A percentile compares a stretch with the other conserved stretches of the same genome.
phyloP scores from a whole-genome alignment of 2,888 invertebrate species.

The Phortica magna region DNA sequence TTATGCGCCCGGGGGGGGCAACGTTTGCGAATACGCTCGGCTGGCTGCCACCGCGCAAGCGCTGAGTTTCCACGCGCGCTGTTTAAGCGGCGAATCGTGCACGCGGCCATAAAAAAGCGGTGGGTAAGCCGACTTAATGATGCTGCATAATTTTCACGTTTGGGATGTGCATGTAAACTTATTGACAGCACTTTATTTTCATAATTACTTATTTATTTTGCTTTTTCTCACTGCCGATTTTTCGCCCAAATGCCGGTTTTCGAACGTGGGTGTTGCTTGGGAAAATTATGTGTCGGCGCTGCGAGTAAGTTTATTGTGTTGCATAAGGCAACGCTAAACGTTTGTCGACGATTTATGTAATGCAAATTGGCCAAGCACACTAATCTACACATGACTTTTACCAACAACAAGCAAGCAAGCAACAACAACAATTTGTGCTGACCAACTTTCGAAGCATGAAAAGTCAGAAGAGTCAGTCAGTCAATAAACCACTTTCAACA shows the following conservation, averaged over 20 bases:
- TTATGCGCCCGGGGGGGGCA: neutral
- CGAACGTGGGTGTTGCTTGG: slow-evolving; percentile 5
- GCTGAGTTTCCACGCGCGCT: neutral
- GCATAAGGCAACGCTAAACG: neutral
- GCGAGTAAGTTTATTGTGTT: neutral
- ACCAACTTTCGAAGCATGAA: neutral
- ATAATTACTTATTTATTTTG: slow-evolving; percentile 21
- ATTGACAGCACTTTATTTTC: slow-evolving; percentile 18
- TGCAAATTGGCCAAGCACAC: neutral
- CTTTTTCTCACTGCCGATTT: neutral
- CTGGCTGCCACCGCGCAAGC: neutral
- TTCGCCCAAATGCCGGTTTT: neutral
- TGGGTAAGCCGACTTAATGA: slow-evolving; percentile 18
- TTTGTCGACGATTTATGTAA: neutral
- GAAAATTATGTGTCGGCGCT: neutral
- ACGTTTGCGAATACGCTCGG: too few relatives aligned
- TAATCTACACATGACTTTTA: too few relatives aligned
- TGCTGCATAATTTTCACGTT: slow-evolving; percentile 27
- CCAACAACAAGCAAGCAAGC: neutral
- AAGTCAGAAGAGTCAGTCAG: neutral
- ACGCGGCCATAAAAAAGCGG: neutral
- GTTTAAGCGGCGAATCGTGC: slow-evolving; percentile 19
- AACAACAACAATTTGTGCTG: neutral
- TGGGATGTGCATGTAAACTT: slow-evolving; percentile 1
- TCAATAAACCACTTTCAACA: slow-evolving; percentile 9